Evolutionary conservation across 2,888 invertebrate genomes (phyloP).

Genomic region (Pterostichus niger): DNA sequence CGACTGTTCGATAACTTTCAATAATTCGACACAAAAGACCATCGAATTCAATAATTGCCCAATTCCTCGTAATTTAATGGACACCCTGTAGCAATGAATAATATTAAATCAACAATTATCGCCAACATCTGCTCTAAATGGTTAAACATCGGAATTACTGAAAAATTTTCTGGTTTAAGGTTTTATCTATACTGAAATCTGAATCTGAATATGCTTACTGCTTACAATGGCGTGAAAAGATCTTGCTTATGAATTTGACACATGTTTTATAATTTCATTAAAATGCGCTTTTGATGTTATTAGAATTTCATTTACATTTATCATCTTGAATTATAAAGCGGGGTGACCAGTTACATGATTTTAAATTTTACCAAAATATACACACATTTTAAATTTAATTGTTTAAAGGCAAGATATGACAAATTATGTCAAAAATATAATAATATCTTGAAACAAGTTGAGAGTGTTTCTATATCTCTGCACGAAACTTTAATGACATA

Average conservation of each 20-base stretch:
- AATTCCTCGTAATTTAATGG: conserved; percentile 59
- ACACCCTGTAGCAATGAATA: conserved; percentile 49
- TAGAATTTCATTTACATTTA: conserved; percentile 1
- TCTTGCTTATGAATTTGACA: not conserved
- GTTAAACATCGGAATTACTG: conserved; percentile 77
- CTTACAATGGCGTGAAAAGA: conserved; percentile 2
- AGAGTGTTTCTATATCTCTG: no score
- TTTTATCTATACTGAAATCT: conserved; percentile 30
- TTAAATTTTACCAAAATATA: no score
- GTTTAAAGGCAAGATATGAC: no score
- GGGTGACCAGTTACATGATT: no score
- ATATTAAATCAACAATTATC: conserved; percentile 63
- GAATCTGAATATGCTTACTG: not conserved
- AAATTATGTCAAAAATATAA: no score
- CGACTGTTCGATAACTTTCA: conserved; percentile 56
- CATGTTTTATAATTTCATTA: conserved; percentile 1
- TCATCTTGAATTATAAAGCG: not conserved
- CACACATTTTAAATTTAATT: no score
- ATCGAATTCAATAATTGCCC: conserved; percentile 65
- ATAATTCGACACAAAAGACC: conserved; percentile 54
- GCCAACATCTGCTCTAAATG: conserved; percentile 37
- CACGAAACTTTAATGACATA: no score
- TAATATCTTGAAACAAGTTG: no score
- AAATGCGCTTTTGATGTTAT: not conserved
- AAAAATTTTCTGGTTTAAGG: conserved; percentile 1